phyloP scores from a whole-genome alignment of 2,888 invertebrate genomes.

The Amiota communis region DNA sequence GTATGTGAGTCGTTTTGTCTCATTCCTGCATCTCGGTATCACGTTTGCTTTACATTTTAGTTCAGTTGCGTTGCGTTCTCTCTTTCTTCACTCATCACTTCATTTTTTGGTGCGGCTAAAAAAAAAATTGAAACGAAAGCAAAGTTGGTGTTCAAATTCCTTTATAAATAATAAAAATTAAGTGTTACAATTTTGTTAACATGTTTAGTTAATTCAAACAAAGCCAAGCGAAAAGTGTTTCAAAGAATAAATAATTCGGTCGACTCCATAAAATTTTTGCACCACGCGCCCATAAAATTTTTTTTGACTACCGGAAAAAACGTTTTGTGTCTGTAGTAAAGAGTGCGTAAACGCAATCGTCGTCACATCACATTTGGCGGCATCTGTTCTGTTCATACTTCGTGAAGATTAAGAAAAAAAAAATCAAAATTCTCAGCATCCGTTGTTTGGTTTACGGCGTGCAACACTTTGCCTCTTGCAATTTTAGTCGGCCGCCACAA shows the following conservation, averaged over 20 bases:
- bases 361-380: constrained; percentile 9
- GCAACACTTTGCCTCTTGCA: constrained; percentile 48
- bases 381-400: constrained; percentile 7
- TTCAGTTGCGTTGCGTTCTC: constrained; percentile 37
- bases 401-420: background rate
- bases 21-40: background rate
- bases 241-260: background rate
- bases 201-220: background rate
- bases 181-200: background rate
- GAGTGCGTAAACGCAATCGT: constrained; percentile 14
- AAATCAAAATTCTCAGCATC: constrained; percentile 44
- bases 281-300: constrained; percentile 6
- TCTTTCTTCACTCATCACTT: constrained; percentile 38
- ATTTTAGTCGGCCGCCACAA: constrained; percentile 45
- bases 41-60: background rate
- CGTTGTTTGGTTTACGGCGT: constrained; percentile 46
- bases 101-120: constrained; percentile 39
- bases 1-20: background rate
- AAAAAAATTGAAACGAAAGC: constrained; percentile 31
- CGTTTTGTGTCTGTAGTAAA: background rate
- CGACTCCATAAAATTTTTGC: background rate
- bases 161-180: constrained; percentile 1
- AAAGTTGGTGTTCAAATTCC: constrained; percentile 1
- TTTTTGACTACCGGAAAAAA: background rate
- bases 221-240: background rate